Evolutionary conservation across 2,888 invertebrate genomes (phyloP), one percentile per base, ranked within the genome.

Genomic region (Meiosimyza decipiens): DNA sequence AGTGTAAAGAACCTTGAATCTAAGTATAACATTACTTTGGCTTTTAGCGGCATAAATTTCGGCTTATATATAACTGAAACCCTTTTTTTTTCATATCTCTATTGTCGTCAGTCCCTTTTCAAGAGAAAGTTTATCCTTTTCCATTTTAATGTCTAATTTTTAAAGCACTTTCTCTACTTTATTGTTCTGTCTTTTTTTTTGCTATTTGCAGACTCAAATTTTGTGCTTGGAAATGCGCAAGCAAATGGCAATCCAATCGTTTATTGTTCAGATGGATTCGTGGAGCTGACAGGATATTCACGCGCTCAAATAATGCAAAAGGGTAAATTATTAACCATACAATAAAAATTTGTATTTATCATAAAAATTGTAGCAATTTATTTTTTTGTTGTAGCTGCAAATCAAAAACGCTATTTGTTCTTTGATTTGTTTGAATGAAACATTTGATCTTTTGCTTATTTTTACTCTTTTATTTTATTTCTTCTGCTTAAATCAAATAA

Each of bases 301-400:
- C 91, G 97, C 82, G 97, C 96, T 78, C 96, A 97, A 90, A 97
- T 97, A 88, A 97, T 97, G 97, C 96, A 97, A 89, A 96, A 96
- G 87, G 95, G 87, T 87, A 84, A 83, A 79, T 74, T 40, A 9
- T 40, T 18, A 55, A 67, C 57, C 11, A 5, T 15, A 11, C 16
- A 13, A 16, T 7, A 28, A 13, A 11, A 15, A 28, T 12, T 13
- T 57, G 11, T 57, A 28, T 57, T 11, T 18, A 6, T 18, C 16
- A 18, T 57, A 11, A 12, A 22, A 57, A 18, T 57, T 28, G 28
- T 28, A 57, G 57, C 7, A 28, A 28, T 40, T 40, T 40, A 9
- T 28, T 18, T 12, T 57, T 57, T 57, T 28, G 57, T 18, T 57
- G 22, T 22, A 28, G 22, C 11, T 3, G 22, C 15, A 6, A 22